Evolutionary conservation across 2,888 invertebrate genomes (phyloP).

Genomic region (Tetheella fluctuosa): DNA sequence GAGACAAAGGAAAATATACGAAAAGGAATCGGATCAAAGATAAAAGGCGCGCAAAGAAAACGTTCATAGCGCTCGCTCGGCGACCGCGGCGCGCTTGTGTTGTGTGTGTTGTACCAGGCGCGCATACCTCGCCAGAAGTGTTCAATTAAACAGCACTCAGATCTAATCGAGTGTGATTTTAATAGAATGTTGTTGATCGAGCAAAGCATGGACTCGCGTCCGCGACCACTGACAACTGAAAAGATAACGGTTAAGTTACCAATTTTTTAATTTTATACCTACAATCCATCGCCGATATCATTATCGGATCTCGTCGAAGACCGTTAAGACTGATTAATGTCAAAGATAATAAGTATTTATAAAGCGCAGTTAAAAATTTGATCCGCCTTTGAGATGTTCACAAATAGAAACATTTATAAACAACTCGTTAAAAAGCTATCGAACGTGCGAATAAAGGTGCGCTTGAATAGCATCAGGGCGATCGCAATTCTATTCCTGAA

Average conservation of each 20-base stretch:
- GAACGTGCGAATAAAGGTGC: conserved; percentile 30
- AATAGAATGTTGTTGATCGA: conserved; percentile 67
- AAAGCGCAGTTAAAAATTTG: conserved; percentile 27
- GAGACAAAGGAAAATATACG: conserved; percentile 65
- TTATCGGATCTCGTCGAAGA: conserved; percentile 49
- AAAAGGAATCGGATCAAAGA: conserved; percentile 64
- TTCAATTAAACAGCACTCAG: conserved; percentile 72
- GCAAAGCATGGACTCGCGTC: conserved; percentile 32
- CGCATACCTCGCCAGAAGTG: conserved; percentile 63
- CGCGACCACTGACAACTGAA: conserved; percentile 42
- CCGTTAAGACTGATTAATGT: conserved; percentile 50
- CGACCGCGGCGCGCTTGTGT: conserved; percentile 43
- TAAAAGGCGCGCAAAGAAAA: conserved; percentile 60
- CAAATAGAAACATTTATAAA: conserved; percentile 44
- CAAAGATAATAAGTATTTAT: conserved; percentile 37
- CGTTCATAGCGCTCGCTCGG: conserved; percentile 46
- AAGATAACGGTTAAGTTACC: conserved; percentile 55
- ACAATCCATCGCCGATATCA: conserved; percentile 48
- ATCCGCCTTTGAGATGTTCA: conserved; percentile 33
- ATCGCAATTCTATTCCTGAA: conserved; percentile 53
- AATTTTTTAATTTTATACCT: conserved; percentile 53
- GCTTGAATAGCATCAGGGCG: conserved; percentile 50
- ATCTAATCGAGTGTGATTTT: conserved; percentile 79
- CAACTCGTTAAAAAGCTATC: conserved; percentile 49
- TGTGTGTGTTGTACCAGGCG: conserved; percentile 61